Evolutionary conservation across 1,140 invertebrate species (phyloP), one percentile per base, ranked within the genome.

Genomic region (Proctacanthus coquilletti): DNA sequence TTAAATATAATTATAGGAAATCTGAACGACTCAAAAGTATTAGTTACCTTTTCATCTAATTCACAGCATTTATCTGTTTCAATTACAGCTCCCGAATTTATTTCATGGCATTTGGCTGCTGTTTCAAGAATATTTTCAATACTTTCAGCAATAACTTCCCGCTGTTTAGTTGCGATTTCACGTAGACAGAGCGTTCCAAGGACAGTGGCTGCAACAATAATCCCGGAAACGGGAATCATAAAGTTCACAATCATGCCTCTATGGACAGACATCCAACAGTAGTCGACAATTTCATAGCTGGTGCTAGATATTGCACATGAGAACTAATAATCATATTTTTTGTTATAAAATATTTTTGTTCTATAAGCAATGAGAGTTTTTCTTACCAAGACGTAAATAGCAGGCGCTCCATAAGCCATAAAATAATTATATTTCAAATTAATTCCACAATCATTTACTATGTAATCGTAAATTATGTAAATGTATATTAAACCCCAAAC

Each of bases 211-310:
- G 74, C 63, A 31, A 77, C 48, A 30, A 80, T 77, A 11, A 80
- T 53, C 18, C 70, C 53, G 45, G 71, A 75, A 1, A 74, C 68
- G 15, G 77, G 77, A 13, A 75, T 58, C 66, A 80, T 76, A 45
- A 77, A 80, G 15, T 77, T 76, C 43, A 77, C 59, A 4, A 79
- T 64, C 73, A 79, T 79, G 4, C 75, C 75, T 49, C 73, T 71
- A 50, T 76, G 71, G 18, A 79, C 69, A 0, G 75, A 78, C 64
- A 80, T 73, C 71, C 76, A 80, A 51, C 77, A 80, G 47, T 76
- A 80, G 43, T 69, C 65, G 40, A 69, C 69, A 3, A 70, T 74
- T 59, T 80, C 76, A 48, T 77, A 79, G 34, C 75, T 75, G 41
- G 70, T 59, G 41, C 73, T 69, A 21, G 73, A 71, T 8, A 70